Evolutionary conservation across 2,888 invertebrate species (phyloP).

Genomic region (Noctua janthe): DNA sequence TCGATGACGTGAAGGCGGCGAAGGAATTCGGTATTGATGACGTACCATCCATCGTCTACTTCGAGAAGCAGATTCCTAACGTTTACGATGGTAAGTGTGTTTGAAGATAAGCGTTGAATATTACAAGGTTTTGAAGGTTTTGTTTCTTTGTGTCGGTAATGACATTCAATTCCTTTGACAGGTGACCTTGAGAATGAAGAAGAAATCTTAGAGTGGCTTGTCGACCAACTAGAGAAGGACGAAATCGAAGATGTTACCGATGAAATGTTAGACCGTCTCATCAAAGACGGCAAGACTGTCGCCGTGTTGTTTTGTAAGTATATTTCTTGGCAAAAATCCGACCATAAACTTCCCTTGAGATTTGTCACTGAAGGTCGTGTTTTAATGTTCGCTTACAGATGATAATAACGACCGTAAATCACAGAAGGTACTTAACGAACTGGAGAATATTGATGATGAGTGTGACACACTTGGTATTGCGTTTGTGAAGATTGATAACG

Average conservation of each 20-base stretch:
- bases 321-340: slow-evolving; percentile 34
- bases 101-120: slow-evolving; percentile 1
- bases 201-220: slow-evolving; percentile 96
- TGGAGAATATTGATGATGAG: slow-evolving; percentile 98
- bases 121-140: not conserved
- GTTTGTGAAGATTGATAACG: slow-evolving; percentile 97
- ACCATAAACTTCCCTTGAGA: slow-evolving; percentile 25
- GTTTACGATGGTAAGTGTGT: slow-evolving; percentile 94
- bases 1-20: slow-evolving; percentile 96
- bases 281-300: slow-evolving; percentile 96
- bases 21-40: slow-evolving; percentile 96
- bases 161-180: slow-evolving; percentile 64
- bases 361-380: slow-evolving; percentile 20
- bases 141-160: slow-evolving; percentile 2
- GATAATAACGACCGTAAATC: slow-evolving; percentile 97
- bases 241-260: slow-evolving; percentile 98
- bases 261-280: slow-evolving; percentile 97
- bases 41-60: slow-evolving; percentile 96
- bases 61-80: slow-evolving; percentile 98
- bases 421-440: slow-evolving; percentile 95
- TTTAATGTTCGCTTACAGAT: slow-evolving; percentile 89
- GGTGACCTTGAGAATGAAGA: slow-evolving; percentile 97
- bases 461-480: slow-evolving; percentile 96
- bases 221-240: slow-evolving; percentile 96
- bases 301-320: slow-evolving; percentile 97